These are phyloP conservation scores for Zelostemma sp. DNA, from an alignment of 1,140 invertebrate species.

Conservation along the genomic window DNA sequence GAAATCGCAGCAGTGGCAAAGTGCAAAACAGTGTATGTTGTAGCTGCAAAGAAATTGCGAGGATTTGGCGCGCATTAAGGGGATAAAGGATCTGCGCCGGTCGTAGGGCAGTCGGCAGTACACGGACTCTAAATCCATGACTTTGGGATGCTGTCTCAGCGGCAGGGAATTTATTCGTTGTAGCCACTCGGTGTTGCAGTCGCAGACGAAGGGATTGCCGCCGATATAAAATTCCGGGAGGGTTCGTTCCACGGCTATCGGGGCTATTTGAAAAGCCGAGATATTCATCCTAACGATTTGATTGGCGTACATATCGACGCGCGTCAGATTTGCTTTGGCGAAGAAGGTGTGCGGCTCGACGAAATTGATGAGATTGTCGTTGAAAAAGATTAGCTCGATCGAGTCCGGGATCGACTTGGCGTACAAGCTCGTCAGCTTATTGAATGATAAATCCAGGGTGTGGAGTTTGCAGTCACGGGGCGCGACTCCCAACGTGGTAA, in stretches of 20 bases:
- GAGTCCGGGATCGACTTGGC: slow-evolving; percentile 82
- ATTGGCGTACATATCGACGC: slow-evolving; percentile 88
- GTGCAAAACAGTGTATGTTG: slow-evolving; percentile 83
- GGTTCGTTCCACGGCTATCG: slow-evolving; percentile 73
- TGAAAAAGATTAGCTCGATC: slow-evolving; percentile 84
- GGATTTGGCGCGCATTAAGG: slow-evolving; percentile 77
- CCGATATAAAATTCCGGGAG: slow-evolving; percentile 89
- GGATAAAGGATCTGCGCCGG: slow-evolving; percentile 78
- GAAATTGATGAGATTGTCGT: slow-evolving; percentile 83
- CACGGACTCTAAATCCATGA: slow-evolving; percentile 86
- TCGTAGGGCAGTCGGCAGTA: slow-evolving; percentile 86
- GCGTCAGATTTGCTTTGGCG: slow-evolving; percentile 81
- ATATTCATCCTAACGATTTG: slow-evolving; percentile 83
- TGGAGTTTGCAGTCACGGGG: slow-evolving; percentile 71
- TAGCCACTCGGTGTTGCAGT: slow-evolving; percentile 90
- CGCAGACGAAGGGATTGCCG: slow-evolving; percentile 89
- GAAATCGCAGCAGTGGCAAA: slow-evolving; percentile 90
- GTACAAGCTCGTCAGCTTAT: slow-evolving; percentile 79
- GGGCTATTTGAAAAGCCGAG: slow-evolving; percentile 80
- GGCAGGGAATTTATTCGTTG: slow-evolving; percentile 82
- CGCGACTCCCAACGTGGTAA: slow-evolving; percentile 77
- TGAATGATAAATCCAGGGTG: slow-evolving; percentile 85
- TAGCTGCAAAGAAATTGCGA: slow-evolving; percentile 88
- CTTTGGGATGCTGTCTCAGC: slow-evolving; percentile 80
- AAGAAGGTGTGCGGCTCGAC: slow-evolving; percentile 85